Conservation (phyloP, 2,797 vertebrate species). For the Lacerta viridis region DNA sequence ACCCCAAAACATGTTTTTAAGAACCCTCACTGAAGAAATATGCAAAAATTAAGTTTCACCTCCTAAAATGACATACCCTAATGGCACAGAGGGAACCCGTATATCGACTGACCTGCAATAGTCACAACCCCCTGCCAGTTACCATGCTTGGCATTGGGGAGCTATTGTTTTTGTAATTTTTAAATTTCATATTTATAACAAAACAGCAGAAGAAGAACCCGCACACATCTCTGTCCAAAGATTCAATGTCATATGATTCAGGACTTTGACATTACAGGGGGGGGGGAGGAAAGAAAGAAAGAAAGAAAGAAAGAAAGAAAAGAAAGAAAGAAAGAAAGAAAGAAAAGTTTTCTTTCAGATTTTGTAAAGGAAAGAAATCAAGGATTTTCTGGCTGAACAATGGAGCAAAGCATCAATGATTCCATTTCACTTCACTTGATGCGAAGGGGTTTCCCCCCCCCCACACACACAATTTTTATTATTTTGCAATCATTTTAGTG, state of each 20-base stretch:
- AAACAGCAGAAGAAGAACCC: not conserved
- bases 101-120: no score
- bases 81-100: no score
- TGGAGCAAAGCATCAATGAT: slow-evolving; percentile 66
- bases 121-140: no score
- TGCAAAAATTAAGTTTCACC: no score
- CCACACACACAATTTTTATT: not conserved
- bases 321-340: slow-evolving; percentile 23
- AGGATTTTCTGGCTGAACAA: slow-evolving; percentile 63
- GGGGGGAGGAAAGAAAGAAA: slow-evolving; percentile 19
- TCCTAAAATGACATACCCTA: no score
- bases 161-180: not conserved
- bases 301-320: not conserved
- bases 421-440: slow-evolving; percentile 74
- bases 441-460: slow-evolving; percentile 57
- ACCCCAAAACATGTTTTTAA: no score
- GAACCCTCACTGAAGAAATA: no score
- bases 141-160: no score
- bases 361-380: slow-evolving; percentile 70
- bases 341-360: slow-evolving; percentile 58
- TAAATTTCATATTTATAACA: not conserved
- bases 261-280: slow-evolving; percentile 25
- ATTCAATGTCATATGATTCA: slow-evolving; percentile 56
- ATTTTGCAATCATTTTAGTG: slow-evolving; percentile 75
- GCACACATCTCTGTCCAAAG: not conserved